Percentiles rank a stretch among this genome's conserved stretches.
These are phyloP conservation scores for Tribolium castaneum DNA, from an alignment of 1,140 invertebrate genomes.

Conservation along the genomic window DNA sequence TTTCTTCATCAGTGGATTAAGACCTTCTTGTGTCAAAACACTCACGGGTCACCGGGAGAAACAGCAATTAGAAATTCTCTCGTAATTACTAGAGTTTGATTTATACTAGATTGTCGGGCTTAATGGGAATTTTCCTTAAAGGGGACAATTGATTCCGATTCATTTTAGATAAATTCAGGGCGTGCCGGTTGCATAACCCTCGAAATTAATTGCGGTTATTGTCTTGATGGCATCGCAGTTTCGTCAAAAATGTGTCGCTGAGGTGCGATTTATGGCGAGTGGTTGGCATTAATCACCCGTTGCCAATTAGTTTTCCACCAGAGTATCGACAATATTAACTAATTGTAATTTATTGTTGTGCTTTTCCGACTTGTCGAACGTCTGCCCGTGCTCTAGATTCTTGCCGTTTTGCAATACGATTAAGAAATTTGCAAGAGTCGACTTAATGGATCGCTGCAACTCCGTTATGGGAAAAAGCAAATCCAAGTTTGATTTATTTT, in stretches of 20 bases:
- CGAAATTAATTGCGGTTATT: background rate
- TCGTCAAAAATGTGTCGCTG: background rate
- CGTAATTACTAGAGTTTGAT: constrained; percentile 27
- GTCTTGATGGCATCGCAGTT: background rate
- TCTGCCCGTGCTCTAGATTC: background rate
- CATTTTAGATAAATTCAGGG: constrained; percentile 27
- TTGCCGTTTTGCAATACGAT: background rate
- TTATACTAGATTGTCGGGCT: constrained; percentile 26
- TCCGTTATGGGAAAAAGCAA: constrained; percentile 3
- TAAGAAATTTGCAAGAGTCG: background rate
- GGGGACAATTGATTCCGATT: constrained; percentile 39
- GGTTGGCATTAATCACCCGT: background rate
- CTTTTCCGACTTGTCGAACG: constrained; percentile 5
- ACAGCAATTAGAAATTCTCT: constrained; percentile 30
- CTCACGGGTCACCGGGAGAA: background rate
- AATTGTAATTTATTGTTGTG: constrained; percentile 28
- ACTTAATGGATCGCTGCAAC: constrained; percentile 6
- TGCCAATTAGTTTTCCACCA: constrained; percentile 17
- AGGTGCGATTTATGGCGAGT: constrained; percentile 2
- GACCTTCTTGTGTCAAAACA: background rate
- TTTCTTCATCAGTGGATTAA: background rate
- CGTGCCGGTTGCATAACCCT: constrained; percentile 16
- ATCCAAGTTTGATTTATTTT: background rate
- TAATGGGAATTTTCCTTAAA: constrained; percentile 30
- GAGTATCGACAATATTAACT: constrained; percentile 23